Conservation (phyloP, 2,888 invertebrate genomes). For the Caenorhabditis japonica region DNA sequence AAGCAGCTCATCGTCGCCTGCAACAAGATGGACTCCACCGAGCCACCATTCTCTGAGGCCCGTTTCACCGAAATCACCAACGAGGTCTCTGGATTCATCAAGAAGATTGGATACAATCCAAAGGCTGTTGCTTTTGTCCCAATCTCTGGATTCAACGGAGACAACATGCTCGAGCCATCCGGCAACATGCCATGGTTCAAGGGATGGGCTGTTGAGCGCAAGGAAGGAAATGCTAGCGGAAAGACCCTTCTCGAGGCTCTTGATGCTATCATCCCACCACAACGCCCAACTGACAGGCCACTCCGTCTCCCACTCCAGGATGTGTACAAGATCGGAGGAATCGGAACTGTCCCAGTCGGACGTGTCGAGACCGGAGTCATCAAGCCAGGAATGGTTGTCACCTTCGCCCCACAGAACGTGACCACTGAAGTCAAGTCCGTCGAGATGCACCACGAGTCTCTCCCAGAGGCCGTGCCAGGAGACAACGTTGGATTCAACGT, state of each 20-base stretch:
- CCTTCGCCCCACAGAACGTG: conserved; percentile 94
- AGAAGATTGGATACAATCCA: conserved; percentile 99
- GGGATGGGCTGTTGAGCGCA: conserved; percentile 95
- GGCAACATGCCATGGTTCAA: conserved; percentile 92
- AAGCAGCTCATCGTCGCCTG: conserved; percentile 99
- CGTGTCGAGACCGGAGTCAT: conserved; percentile 97
- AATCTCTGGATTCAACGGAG: conserved; percentile 99
- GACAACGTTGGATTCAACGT: conserved; percentile 99
- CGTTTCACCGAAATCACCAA: conserved; percentile 99
- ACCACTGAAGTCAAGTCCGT: conserved; percentile 99
- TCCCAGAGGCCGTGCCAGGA: conserved; percentile 83
- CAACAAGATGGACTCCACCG: conserved; percentile 99
- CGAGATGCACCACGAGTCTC: conserved; percentile 99
- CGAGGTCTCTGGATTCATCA: conserved; percentile 93
- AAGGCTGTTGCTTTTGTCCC: conserved; percentile 97
- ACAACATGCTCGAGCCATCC: conserved; percentile 98
- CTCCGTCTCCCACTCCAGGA: conserved; percentile 99
- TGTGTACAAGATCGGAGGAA: conserved; percentile 99
- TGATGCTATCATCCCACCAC: conserved; percentile 94
- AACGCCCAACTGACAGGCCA: conserved; percentile 95
- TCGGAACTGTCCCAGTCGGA: conserved; percentile 99
- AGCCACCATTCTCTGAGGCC: conserved; percentile 92
- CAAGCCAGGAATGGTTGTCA: conserved; percentile 94
- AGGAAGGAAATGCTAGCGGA: conserved; percentile 93
- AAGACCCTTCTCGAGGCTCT: conserved; percentile 96